Percentiles rank a stretch among this genome's conserved stretches.
Conservation (phyloP, 2,888 invertebrate species). For the Leptinotarsa rubiginosa region DNA sequence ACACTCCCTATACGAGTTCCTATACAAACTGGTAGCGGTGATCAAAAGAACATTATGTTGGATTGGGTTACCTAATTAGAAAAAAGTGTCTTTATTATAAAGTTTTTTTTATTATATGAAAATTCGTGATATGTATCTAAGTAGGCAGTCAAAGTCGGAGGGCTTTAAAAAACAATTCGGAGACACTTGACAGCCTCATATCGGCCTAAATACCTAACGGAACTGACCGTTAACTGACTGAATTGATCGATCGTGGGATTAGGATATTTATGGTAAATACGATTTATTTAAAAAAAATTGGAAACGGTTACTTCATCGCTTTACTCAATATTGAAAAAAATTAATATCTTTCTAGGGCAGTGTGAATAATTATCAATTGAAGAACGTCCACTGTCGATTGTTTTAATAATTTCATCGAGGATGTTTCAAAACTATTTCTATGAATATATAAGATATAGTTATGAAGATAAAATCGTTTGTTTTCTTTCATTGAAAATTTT, state of each 20-base stretch:
- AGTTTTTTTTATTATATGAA: slow-evolving; percentile 3
- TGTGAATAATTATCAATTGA: too few relatives aligned
- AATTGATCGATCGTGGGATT: neutral
- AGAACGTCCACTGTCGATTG: too few relatives aligned
- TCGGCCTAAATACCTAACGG: neutral
- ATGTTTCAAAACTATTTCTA: too few relatives aligned
- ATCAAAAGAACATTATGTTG: slow-evolving; percentile 17
- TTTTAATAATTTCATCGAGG: too few relatives aligned
- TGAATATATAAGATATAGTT: too few relatives aligned
- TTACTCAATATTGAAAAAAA: too few relatives aligned
- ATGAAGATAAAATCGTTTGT: too few relatives aligned
- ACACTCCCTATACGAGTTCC: neutral
- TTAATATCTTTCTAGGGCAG: too few relatives aligned
- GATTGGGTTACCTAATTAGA: slow-evolving; percentile 19
- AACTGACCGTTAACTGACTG: slow-evolving; percentile 2
- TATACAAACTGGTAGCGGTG: slow-evolving; percentile 21
- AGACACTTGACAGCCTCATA: slow-evolving; percentile 12
- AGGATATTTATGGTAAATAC: neutral
- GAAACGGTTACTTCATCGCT: too few relatives aligned
- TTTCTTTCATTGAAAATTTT: too few relatives aligned
- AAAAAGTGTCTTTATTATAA: slow-evolving; percentile 19
- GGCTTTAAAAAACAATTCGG: slow-evolving; percentile 7
- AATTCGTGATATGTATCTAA: slow-evolving; percentile 12
- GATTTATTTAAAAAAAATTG: neutral
- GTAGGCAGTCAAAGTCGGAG: slow-evolving; percentile 9